Conservation (phyloP, 2,113 vertebrate species). For the Calonectris borealis region DNA sequence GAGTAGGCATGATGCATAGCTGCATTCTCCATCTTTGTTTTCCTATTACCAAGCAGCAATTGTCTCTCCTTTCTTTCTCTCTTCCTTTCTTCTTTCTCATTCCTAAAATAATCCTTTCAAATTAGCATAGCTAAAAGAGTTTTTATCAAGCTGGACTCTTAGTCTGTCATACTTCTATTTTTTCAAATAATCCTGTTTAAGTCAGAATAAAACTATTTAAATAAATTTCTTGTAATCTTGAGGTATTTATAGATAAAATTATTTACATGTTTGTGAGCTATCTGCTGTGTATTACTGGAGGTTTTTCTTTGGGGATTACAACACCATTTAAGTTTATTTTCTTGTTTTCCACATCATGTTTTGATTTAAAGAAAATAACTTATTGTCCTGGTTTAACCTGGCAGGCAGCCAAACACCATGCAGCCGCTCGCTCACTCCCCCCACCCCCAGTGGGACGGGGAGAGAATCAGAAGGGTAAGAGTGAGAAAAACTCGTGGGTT, state of each 20-base stretch:
- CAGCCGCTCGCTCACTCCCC: no score
- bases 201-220: constrained; percentile 34
- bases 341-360: constrained; percentile 31
- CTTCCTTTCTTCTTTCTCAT: neutral
- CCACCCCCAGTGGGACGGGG: no score
- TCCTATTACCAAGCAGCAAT: neutral
- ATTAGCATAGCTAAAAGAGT: neutral
- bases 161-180: constrained; percentile 11
- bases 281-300: neutral
- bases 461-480: no score
- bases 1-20: neutral
- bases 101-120: constrained; percentile 41
- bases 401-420: no score
- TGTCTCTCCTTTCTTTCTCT: constrained; percentile 13
- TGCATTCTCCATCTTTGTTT: constrained; percentile 31
- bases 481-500: no score
- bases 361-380: constrained; percentile 49
- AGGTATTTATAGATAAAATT: constrained; percentile 47
- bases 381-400: no score
- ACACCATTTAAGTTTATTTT: constrained; percentile 48
- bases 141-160: neutral
- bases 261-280: constrained; percentile 23
- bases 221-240: constrained; percentile 23
- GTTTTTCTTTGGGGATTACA: constrained; percentile 48
- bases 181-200: constrained; percentile 31